Evolutionary conservation across 2,113 vertebrate species (phyloP).

Genomic region (Procapra przewalskii): DNA sequence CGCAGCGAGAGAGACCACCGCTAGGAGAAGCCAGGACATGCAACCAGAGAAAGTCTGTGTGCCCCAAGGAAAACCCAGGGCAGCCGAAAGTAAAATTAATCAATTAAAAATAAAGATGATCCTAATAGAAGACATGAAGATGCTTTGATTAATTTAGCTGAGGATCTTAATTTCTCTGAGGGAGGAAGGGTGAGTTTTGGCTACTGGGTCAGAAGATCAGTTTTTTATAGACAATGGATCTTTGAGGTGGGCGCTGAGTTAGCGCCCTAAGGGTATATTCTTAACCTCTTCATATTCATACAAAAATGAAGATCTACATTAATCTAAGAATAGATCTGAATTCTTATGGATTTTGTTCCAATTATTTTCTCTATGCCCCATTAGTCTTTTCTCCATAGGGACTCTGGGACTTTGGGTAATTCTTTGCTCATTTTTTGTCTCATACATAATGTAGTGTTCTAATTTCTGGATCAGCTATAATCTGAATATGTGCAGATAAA

Average conservation of each 20-base stretch:
- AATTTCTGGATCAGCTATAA: not conserved
- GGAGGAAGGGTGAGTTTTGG: not conserved
- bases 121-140: not conserved
- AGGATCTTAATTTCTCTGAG: not conserved
- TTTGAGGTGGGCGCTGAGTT: not conserved
- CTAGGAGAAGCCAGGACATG: not conserved
- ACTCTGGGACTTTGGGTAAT: not conserved
- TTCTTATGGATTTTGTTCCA: not conserved
- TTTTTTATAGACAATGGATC: not conserved
- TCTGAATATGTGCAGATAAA: not conserved
- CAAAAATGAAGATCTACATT: not conserved
- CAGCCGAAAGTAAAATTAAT: not conserved
- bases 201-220: not conserved
- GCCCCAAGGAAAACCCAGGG: not conserved
- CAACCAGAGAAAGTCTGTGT: not conserved
- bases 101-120: not conserved
- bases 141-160: not conserved
- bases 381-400: not conserved
- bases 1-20: rapidly evolving
- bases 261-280: not conserved
- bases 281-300: not conserved
- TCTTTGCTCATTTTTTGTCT: not conserved
- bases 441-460: not conserved
- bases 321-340: not conserved
- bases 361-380: not conserved